phyloP scores from a whole-genome alignment of 2,797 vertebrate genomes.

The Tenualosa thibaudeaui region DNA sequence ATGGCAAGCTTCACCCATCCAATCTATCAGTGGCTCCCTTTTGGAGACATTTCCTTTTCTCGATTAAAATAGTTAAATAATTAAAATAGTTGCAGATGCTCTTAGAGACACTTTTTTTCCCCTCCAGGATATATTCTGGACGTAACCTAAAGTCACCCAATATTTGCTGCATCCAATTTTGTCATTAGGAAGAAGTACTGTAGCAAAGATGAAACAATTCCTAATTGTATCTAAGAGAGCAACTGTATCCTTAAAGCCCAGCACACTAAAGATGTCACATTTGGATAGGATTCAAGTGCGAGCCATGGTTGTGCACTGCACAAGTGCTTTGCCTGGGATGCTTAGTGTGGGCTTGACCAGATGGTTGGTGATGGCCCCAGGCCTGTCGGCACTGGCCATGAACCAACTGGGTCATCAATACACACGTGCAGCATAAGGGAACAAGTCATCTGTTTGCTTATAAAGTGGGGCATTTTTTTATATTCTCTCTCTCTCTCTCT shows the following conservation, averaged over 20 bases:
- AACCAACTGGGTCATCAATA: constrained; percentile 48
- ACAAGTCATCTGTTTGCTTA: constrained; percentile 47
- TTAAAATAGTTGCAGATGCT: neutral
- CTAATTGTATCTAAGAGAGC: neutral
- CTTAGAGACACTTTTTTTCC: too few species aligned
- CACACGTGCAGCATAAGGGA: constrained; percentile 38
- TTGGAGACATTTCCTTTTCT: neutral
- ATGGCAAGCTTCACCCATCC: neutral
- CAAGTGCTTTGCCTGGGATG: constrained; percentile 17
- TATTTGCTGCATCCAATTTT: too few species aligned
- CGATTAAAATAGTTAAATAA: neutral
- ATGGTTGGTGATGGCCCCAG: constrained; percentile 40
- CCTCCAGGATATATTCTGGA: too few species aligned
- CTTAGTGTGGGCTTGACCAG: constrained; percentile 39
- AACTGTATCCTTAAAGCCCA: neutral
- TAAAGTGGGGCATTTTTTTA: constrained; percentile 31
- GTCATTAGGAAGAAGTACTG: neutral
- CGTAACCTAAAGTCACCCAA: too few species aligned
- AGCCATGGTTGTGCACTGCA: neutral
- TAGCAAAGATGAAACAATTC: neutral
- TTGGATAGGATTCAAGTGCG: neutral
- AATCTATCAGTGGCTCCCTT: neutral
- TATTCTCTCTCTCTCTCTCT: neutral
- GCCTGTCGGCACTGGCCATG: constrained; percentile 36
- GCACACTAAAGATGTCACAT: neutral